These are phyloP conservation scores for Pedionomus torquatus DNA, from an alignment of 2,113 vertebrate species.

Conservation along the genomic window DNA sequence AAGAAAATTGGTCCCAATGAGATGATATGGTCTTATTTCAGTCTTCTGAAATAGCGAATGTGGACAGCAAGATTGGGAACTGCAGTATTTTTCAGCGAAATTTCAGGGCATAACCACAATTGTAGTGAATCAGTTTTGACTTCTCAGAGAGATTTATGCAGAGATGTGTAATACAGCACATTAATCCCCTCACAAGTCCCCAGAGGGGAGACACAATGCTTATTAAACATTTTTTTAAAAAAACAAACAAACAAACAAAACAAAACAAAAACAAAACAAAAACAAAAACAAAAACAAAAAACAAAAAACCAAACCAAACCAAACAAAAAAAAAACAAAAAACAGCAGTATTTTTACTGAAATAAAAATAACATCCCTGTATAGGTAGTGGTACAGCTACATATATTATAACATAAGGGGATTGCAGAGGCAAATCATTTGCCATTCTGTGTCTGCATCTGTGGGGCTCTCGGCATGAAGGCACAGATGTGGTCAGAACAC, in stretches of 20 bases:
- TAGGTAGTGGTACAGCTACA: not conserved
- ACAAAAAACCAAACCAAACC: too few species aligned
- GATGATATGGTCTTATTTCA: constrained; percentile 44
- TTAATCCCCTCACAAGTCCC: not conserved
- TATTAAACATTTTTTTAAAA: not conserved
- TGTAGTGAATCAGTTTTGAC: constrained; percentile 40
- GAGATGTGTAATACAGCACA: not conserved
- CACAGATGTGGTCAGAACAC: not conserved
- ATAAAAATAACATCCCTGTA: not conserved
- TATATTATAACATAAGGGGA: fast-evolving
- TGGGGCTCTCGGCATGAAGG: not conserved
- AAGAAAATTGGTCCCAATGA: constrained; percentile 56
- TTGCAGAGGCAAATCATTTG: not conserved
- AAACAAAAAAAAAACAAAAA: too few species aligned
- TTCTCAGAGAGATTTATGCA: constrained; percentile 33
- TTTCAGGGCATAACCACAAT: not conserved
- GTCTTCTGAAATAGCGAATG: not conserved
- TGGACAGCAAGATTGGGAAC: constrained; percentile 23
- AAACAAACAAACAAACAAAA: too few species aligned
- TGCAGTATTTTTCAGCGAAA: constrained; percentile 21
- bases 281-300: too few species aligned
- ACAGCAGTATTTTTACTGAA: not conserved
- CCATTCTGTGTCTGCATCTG: not conserved
- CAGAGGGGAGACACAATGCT: not conserved
- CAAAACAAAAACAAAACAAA: too few species aligned